Percentiles rank a stretch among this genome's conserved stretches.
These are phyloP conservation scores for Dolichoris vasculosae DNA, from an alignment of 1,140 invertebrate genomes.

Conservation along the genomic window DNA sequence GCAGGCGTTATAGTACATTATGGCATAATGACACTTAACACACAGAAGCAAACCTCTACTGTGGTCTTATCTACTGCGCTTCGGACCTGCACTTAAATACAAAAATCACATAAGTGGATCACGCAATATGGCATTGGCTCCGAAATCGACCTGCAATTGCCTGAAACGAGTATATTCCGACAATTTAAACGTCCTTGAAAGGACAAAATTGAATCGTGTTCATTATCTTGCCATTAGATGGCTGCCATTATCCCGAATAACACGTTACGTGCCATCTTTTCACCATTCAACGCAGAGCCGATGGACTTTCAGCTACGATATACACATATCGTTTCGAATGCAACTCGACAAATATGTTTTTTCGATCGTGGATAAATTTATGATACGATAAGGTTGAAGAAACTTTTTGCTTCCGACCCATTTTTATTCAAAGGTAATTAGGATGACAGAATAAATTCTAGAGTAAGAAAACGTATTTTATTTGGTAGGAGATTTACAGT, in stretches of 20 bases:
- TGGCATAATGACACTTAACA: slow-evolving; percentile 14
- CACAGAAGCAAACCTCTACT: neutral
- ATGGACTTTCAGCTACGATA: neutral
- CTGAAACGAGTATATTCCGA: slow-evolving; percentile 28
- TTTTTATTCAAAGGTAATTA: too few species aligned
- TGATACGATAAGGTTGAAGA: too few species aligned
- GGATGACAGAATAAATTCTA: too few species aligned
- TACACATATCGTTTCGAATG: neutral
- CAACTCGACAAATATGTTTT: neutral
- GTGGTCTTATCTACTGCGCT: slow-evolving; percentile 15
- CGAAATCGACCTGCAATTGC: slow-evolving; percentile 14
- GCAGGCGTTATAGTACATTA: slow-evolving; percentile 18
- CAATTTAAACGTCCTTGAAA: slow-evolving; percentile 27
- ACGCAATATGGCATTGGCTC: slow-evolving; percentile 42
- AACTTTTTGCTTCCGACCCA: too few species aligned
- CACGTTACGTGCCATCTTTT: neutral
- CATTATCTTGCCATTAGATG: slow-evolving; percentile 42
- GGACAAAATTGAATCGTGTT: slow-evolving; percentile 37
- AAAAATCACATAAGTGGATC: slow-evolving; percentile 47
- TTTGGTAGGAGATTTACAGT: too few species aligned
- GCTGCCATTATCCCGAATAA: slow-evolving; percentile 34
- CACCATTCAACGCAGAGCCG: neutral
- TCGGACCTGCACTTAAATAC: slow-evolving; percentile 21
- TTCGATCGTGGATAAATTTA: too few species aligned
- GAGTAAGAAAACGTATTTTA: too few species aligned